phyloP scores from a whole-genome alignment of 2,888 invertebrate genomes.

The Tiliacea citrago region DNA sequence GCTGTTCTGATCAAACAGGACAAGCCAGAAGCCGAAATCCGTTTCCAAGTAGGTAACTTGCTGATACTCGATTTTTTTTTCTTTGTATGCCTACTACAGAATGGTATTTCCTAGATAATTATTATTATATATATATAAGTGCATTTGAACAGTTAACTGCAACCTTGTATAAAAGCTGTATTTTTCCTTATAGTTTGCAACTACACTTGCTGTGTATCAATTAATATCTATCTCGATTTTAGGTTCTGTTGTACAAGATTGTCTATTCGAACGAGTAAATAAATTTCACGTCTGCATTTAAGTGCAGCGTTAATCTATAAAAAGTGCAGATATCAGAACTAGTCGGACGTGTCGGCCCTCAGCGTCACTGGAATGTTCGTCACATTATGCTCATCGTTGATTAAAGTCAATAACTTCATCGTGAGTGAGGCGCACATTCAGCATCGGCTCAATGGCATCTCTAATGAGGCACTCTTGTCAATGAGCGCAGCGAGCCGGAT shows the following conservation, averaged over 20 bases:
- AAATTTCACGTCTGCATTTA: constrained; percentile 46
- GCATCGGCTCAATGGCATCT: constrained; percentile 72
- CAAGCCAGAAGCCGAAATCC: constrained; percentile 74
- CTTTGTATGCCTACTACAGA: constrained; percentile 33
- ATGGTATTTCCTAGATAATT: constrained; percentile 76
- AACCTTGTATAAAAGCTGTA: constrained; percentile 70
- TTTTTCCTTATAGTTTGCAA: constrained; percentile 69
- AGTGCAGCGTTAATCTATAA: constrained; percentile 61
- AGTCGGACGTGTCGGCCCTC: constrained; percentile 61
- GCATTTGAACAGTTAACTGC: constrained; percentile 67
- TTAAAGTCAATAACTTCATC: constrained; percentile 74
- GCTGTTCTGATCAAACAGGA: constrained; percentile 74
- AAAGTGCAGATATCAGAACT: constrained; percentile 67
- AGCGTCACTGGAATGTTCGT: constrained; percentile 66
- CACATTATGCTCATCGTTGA: constrained; percentile 68
- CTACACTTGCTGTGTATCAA: constrained; percentile 55
- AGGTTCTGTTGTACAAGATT: constrained; percentile 43
- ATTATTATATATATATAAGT: constrained; percentile 60
- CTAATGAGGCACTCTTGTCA: constrained; percentile 81
- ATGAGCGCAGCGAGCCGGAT: constrained; percentile 74
- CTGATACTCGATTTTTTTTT: constrained; percentile 62
- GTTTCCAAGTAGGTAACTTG: constrained; percentile 65
- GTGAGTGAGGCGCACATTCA: constrained; percentile 63
- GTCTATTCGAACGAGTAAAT: constrained; percentile 52
- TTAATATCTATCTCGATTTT: constrained; percentile 53